Base-by-base conservation (phyloP, 23 tunicate genomes). In the Trididemnum nubilum region DNA sequence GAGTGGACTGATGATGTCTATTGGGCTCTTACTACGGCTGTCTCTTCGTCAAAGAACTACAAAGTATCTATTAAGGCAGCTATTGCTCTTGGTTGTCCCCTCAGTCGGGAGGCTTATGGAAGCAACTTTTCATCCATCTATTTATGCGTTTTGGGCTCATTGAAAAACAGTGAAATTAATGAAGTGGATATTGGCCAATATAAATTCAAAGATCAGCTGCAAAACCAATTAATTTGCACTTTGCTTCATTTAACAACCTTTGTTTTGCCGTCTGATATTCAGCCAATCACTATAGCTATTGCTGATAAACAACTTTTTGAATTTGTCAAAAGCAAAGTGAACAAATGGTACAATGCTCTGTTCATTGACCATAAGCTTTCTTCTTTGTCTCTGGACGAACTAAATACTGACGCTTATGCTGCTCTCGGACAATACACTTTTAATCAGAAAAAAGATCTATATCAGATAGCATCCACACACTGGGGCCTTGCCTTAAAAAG, bases 11-110 rank as follows among this genome's bases (percentile, higher is more conserved):
- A 83, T 65, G 81, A 87, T 72, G 88, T 92, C n/a, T 87, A 82
- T 40, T 34, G 72, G 36, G 85, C 89, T 1, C 66, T 92, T 2
- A 75, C 81, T 71, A 24, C 36, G 34, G 67, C 94, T 78, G 86
- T 92, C 0, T 65, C 78, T 23, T 33, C 81, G 21, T 92, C 89
- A 3, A 87, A 92, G 63, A 92, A 92, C 60, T 92, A 70, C 71
- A 92, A 92, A 72, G 97, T 92, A 25, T 71, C 82, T 35, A 92
- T 82, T 36, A 92, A 92, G 65, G 92, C 97, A 7, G 72, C 89
- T 22, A 40, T 83, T 0, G 97, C 97, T 26, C 60, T 92, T 22
- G 75, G 87, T n/a, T 88, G 83, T 86, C 78, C 86, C 21, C 2
- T 34, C 2, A 77, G 30, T 25, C 61, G 87, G 1, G 81, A 76